Percentiles rank a stretch among this genome's conserved stretches.
These are phyloP conservation scores for Gila orcuttii DNA, from an alignment of 2,113 vertebrate genomes.

Conservation along the genomic window DNA sequence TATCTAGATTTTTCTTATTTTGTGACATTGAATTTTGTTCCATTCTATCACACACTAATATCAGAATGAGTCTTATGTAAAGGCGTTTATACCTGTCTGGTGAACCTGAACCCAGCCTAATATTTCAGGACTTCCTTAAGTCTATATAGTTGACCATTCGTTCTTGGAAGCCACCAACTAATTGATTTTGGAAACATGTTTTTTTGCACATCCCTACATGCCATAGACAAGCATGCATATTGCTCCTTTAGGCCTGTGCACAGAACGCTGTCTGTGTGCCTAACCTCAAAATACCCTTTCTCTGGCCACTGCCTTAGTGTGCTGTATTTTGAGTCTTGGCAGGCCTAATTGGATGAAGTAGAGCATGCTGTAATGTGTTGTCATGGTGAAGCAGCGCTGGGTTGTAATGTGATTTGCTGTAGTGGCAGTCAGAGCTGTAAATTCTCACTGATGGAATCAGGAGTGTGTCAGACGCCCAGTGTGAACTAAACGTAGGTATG, in stretches of 20 bases:
- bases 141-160: not conserved
- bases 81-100: not conserved
- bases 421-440: slow-evolving; percentile 34
- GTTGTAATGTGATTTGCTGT: slow-evolving; percentile 29
- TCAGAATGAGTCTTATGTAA: not conserved
- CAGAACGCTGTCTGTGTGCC: not conserved
- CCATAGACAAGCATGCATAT: slow-evolving; percentile 7
- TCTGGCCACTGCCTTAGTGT: slow-evolving; percentile 27
- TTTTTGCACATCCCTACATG: not conserved
- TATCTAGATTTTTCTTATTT: not conserved
- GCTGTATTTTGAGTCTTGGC: slow-evolving; percentile 37
- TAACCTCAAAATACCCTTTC: slow-evolving; percentile 36
- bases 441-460: slow-evolving; percentile 29
- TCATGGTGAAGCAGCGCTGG: slow-evolving; percentile 39
- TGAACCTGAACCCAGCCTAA: not conserved
- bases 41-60: not conserved
- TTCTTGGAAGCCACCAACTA: slow-evolving; percentile 3
- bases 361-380: slow-evolving; percentile 45
- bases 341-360: slow-evolving; percentile 44
- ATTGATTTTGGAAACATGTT: not conserved
- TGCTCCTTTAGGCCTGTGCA: not conserved
- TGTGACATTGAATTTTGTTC: not conserved
- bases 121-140: not conserved
- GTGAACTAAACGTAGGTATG: not conserved
- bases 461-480: not conserved